These are phyloP conservation scores for Brachyistius frenatus DNA, from an alignment of 2,113 vertebrate genomes.

Conservation along the genomic window DNA sequence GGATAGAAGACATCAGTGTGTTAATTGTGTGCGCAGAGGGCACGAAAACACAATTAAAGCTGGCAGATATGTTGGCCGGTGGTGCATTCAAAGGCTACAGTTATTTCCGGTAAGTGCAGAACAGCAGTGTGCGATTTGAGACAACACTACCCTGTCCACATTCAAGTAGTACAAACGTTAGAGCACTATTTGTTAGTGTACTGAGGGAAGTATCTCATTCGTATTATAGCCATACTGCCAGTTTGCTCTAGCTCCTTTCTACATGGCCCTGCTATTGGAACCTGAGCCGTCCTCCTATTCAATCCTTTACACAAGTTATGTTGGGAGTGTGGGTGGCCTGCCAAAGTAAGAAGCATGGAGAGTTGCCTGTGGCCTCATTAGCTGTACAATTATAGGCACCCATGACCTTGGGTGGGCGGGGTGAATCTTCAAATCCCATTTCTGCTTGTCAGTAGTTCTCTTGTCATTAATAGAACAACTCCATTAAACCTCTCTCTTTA, in stretches of 20 bases:
- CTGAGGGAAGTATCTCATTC: no score
- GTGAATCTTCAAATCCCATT: conserved; percentile 33
- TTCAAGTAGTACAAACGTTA: no score
- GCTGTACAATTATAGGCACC: conserved; percentile 37
- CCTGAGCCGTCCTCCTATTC: not conserved
- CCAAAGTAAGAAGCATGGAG: conserved; percentile 25
- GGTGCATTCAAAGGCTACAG: no score
- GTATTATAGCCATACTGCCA: not conserved
- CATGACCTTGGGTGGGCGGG: conserved; percentile 18
- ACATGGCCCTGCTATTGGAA: not conserved
- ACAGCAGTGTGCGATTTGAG: no score
- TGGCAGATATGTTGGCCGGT: no score
- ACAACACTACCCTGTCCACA: no score
- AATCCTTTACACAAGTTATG: conserved; percentile 16
- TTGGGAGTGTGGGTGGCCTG: conserved; percentile 28
- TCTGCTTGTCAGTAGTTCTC: conserved; percentile 29
- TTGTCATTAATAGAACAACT: conserved; percentile 30
- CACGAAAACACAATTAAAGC: no score
- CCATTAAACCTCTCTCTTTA: conserved; percentile 20
- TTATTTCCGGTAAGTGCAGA: no score
- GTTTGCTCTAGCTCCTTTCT: not conserved
- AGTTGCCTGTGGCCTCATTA: conserved; percentile 45
- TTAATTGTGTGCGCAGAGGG: no score
- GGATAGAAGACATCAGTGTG: no score
- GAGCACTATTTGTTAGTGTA: no score